Evolutionary conservation across 2,113 vertebrate species (phyloP).

Genomic region (Myrmophylax atrothorax): DNA sequence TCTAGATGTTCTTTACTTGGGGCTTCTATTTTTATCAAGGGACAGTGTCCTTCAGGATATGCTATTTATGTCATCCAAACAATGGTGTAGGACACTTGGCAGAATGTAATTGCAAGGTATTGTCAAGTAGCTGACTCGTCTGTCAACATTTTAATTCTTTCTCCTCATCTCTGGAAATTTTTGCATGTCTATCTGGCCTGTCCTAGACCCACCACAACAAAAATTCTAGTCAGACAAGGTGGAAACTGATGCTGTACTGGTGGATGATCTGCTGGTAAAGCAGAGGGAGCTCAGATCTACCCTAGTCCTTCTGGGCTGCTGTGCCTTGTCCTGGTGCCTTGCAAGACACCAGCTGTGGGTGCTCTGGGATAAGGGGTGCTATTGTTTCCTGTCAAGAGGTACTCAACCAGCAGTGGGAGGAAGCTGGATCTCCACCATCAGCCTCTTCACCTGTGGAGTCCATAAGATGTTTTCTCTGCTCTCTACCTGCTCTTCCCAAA

Average conservation of each 20-base stretch:
- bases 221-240: not conserved
- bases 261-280: not conserved
- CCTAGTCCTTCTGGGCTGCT: accelerated
- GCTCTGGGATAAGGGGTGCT: no score
- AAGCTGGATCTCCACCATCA: not conserved
- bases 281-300: not conserved
- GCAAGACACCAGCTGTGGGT: not conserved
- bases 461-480: not conserved
- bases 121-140: not conserved
- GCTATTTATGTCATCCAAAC: not conserved
- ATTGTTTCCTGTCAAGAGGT: not conserved
- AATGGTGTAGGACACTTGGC: not conserved
- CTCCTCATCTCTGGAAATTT: not conserved
- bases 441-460: not conserved
- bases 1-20: not conserved
- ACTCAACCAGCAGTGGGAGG: not conserved
- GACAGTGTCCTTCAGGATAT: not conserved
- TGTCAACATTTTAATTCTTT: not conserved
- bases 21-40: not conserved
- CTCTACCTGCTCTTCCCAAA: not conserved
- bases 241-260: not conserved
- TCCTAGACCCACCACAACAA: not conserved
- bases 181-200: not conserved
- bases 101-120: not conserved
- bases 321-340: not conserved